These are phyloP conservation scores for Herpailurus yagouaroundi DNA, from an alignment of 2,113 vertebrate genomes.

Conservation along the genomic window DNA sequence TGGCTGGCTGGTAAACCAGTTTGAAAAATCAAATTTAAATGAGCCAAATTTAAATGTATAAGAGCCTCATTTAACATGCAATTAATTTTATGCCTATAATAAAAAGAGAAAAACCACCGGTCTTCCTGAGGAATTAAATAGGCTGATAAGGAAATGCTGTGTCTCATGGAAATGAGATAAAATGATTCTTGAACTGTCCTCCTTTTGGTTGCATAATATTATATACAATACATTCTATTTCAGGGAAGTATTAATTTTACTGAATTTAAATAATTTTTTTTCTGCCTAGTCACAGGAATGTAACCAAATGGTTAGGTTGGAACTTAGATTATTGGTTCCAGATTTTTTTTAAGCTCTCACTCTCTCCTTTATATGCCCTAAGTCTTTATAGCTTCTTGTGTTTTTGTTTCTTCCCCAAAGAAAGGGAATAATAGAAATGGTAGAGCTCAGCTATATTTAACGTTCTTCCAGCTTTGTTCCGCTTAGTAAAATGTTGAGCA, in stretches of 20 bases:
- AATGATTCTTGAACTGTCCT: constrained; percentile 14
- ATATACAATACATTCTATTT: constrained; percentile 51
- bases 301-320: not conserved
- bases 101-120: constrained; percentile 62
- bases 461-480: not conserved
- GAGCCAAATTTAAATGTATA: constrained; percentile 76
- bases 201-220: constrained; percentile 54
- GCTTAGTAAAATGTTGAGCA: not conserved
- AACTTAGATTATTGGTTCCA: not conserved
- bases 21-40: constrained; percentile 76
- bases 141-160: constrained; percentile 47
- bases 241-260: constrained; percentile 59
- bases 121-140: constrained; percentile 64
- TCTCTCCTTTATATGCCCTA: not conserved
- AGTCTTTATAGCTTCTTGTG: not conserved
- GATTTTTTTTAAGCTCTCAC: not conserved
- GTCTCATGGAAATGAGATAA: constrained; percentile 33
- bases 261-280: constrained; percentile 61
- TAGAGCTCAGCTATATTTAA: not conserved
- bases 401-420: constrained; percentile 23
- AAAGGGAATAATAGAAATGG: not conserved
- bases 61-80: constrained; percentile 76
- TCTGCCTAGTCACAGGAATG: not conserved
- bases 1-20: constrained; percentile 68
- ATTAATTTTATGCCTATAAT: constrained; percentile 75